Conservation (phyloP, 1,140 invertebrate genomes). For the Gonioctena quinquepunctata region DNA sequence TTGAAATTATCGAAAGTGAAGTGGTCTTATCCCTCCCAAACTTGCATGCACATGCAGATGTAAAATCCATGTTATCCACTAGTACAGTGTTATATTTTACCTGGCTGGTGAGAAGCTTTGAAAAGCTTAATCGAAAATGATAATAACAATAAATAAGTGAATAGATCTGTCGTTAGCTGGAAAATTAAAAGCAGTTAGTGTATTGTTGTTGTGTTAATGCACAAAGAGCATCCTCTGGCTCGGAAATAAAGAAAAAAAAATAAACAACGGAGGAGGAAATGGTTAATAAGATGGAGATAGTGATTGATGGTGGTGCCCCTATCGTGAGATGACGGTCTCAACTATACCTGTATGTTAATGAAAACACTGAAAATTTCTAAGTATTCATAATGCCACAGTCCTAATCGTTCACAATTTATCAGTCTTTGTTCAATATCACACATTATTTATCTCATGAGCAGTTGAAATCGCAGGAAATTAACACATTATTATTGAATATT, state of each 20-base stretch:
- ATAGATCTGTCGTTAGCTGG: neutral
- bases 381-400: too few relatives aligned
- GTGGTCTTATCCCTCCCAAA: neutral
- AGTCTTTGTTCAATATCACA: too few relatives aligned
- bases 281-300: conserved; percentile 17
- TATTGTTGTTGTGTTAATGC: conserved; percentile 24
- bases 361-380: too few relatives aligned
- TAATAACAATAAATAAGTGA: neutral
- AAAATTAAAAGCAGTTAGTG: conserved; percentile 17
- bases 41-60: neutral
- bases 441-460: too few relatives aligned
- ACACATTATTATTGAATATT: too few relatives aligned
- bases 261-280: conserved; percentile 15
- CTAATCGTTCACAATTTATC: too few relatives aligned
- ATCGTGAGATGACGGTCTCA: conserved; percentile 14
- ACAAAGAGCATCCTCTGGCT: conserved; percentile 48
- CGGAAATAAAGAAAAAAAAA: conserved; percentile 29
- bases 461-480: too few relatives aligned
- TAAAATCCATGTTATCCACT: too few relatives aligned
- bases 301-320: conserved; percentile 36
- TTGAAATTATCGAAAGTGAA: too few relatives aligned
- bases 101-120: neutral
- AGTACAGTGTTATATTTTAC: neutral
- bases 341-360: too few relatives aligned
- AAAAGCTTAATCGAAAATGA: neutral